A percentile compares a stretch with the other conserved stretches of the same genome.
phyloP scores from a whole-genome alignment of 2,113 vertebrate species.

The Ameiurus melas region DNA sequence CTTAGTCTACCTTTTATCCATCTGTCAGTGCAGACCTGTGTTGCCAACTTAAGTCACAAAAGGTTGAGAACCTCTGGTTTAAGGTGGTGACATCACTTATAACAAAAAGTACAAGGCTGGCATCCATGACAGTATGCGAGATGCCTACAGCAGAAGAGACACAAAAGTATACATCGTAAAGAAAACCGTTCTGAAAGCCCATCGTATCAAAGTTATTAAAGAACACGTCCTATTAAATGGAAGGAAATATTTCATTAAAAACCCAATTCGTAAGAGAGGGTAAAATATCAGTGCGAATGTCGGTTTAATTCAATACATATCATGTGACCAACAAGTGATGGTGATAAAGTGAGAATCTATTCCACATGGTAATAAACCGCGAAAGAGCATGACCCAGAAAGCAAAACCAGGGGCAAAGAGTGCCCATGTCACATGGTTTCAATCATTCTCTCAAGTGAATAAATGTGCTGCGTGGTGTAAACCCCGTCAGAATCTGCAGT shows the following conservation, averaged over 20 bases:
- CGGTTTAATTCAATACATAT: neutral
- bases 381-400: slow-evolving; percentile 78
- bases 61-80: too few relatives aligned
- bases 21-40: too few relatives aligned
- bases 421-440: slow-evolving; percentile 73
- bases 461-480: slow-evolving; percentile 45
- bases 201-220: slow-evolving; percentile 2
- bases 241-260: slow-evolving; percentile 35
- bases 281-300: slow-evolving; percentile 26
- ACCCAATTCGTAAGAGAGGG: slow-evolving; percentile 22
- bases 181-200: neutral
- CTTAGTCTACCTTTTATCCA: too few relatives aligned
- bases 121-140: neutral
- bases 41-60: too few relatives aligned
- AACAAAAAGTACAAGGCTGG: neutral
- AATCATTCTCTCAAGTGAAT: slow-evolving; percentile 64
- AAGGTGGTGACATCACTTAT: neutral
- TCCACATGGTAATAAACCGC: slow-evolving; percentile 68
- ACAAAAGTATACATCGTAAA: neutral
- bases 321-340: slow-evolving; percentile 46
- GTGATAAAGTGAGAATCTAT: slow-evolving; percentile 59
- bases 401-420: slow-evolving; percentile 68
- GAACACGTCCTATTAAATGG: slow-evolving; percentile 13
- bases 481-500: slow-evolving; percentile 62
- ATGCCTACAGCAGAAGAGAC: slow-evolving; percentile 5